Base-by-base conservation (phyloP, 2,113 vertebrate genomes). In the Ciconia stormi region DNA sequence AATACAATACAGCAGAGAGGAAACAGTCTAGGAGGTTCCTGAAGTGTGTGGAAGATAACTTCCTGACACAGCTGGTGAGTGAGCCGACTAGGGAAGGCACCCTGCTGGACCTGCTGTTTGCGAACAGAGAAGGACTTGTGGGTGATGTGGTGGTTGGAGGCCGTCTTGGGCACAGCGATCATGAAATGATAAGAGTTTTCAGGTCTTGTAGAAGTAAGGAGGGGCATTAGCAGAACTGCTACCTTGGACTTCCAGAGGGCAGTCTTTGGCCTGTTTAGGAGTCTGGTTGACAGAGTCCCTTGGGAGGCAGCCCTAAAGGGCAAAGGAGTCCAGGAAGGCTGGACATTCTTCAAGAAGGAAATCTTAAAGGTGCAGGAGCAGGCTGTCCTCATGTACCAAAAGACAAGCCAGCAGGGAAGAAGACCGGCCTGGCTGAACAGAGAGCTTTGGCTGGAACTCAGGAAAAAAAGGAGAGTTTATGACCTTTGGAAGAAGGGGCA, bases 331-430 rank as follows among this genome's bases (percentile, higher is more conserved):
- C 34, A 59, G 21, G 14, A 59, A n/a, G 34, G 13, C 58, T 59
- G 58, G 34, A 10, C 20, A 23, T n/a, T 59, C 21, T 59, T 59
- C 58, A n/a, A 10, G 56, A 58, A 9, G 13, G 34, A n/a, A 15
- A 23, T n/a, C 56, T 59, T 59, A n/a, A 23, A 59, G 34, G 21
- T 13, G 4, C 34, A 23, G 34, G 58, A n/a, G 34, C 13, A n/a
- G 21, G 21, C 58, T 6, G 5, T 59, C 34, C 56, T 21, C 8
- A n/a, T 16, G 58, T n/a, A 21, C 21, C 13, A 4, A 14, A 59
- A n/a, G 20, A 59, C 6, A 3, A n/a, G 4, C 34, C 6, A 3
- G 34, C 4, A 4, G 34, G 58, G 9, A n/a, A n/a, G 56, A n/a
- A n/a, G 21, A 22, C 34, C 21, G 3, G 21, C 21, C 58, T 59